These are phyloP conservation scores for Gastrophryne carolinensis DNA, from an alignment of 2,797 vertebrate species.

Conservation along the genomic window DNA sequence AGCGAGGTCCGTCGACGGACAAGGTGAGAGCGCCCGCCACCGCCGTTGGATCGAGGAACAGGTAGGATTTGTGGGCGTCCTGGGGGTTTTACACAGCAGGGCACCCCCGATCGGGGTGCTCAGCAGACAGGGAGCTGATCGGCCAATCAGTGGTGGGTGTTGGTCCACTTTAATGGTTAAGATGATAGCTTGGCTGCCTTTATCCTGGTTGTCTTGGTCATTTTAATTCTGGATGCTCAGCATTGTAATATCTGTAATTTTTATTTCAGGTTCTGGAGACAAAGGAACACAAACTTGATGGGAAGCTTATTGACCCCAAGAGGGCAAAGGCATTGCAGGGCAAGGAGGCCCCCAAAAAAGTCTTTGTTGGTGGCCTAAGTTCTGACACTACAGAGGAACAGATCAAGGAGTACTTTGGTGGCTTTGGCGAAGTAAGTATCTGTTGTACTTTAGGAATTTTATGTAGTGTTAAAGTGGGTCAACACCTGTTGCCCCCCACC, in stretches of 20 bases:
- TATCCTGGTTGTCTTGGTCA: background rate
- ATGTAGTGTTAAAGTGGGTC: no score
- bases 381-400: conserved; percentile 85
- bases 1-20: no score
- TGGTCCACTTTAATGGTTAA: background rate
- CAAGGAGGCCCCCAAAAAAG: conserved; percentile 85
- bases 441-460: no score
- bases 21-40: no score
- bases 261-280: conserved; percentile 77
- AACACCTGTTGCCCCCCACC: no score
- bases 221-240: no score
- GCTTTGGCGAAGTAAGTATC: conserved; percentile 77
- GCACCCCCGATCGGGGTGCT: no score
- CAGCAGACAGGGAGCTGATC: no score
- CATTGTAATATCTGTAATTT: background rate
- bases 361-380: conserved; percentile 84
- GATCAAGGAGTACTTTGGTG: conserved; percentile 83
- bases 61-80: no score
- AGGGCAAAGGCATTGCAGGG: conserved; percentile 84
- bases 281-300: conserved; percentile 86
- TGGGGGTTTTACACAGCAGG: no score
- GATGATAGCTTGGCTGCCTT: no score
- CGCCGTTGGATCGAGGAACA: no score
- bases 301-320: conserved; percentile 85
- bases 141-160: background rate